phyloP scores from a whole-genome alignment of 1,140 invertebrate genomes.

The Myzus persicae region DNA sequence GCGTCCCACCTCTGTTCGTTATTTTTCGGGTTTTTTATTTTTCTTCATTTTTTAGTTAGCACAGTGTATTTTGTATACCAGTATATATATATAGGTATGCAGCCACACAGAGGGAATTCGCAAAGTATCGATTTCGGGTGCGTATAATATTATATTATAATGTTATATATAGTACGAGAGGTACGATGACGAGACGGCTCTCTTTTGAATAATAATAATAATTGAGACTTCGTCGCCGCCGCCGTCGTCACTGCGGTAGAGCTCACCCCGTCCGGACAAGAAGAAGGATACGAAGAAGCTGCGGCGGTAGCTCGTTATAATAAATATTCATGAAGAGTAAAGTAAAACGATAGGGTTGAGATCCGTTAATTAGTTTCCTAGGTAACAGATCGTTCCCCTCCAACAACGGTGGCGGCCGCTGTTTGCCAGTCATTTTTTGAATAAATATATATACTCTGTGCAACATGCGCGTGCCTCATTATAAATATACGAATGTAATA shows the following conservation, averaged over 20 bases:
- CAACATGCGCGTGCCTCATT: not conserved
- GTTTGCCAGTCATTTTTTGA: not conserved
- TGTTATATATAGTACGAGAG: not conserved
- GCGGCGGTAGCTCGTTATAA: conserved; percentile 16
- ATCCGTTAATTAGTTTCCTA: conserved; percentile 58
- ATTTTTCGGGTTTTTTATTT: conserved; percentile 32
- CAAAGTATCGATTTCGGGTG: conserved; percentile 42
- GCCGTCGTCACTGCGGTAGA: not conserved
- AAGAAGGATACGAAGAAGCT: not conserved
- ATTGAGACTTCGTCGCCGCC: conserved; percentile 41
- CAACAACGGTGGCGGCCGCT: not conserved
- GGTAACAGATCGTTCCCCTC: conserved; percentile 48
- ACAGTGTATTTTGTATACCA: not conserved
- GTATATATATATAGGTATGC: not conserved
- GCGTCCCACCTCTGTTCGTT: conserved; percentile 21
- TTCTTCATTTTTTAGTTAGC: not conserved
- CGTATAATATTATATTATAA: conserved; percentile 8
- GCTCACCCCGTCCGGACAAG: not conserved
- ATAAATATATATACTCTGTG: not conserved
- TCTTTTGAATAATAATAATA: conserved; percentile 37
- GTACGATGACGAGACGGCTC: not conserved
- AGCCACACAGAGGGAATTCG: not conserved
- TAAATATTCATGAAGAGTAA: conserved; percentile 49
- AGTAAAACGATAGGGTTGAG: conserved; percentile 47
- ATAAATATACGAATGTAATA: not conserved